A percentile compares a stretch with the other conserved stretches of the same genome.
phyloP scores from a whole-genome alignment of 2,113 vertebrate genomes.

The Mesitornis unicolor region DNA sequence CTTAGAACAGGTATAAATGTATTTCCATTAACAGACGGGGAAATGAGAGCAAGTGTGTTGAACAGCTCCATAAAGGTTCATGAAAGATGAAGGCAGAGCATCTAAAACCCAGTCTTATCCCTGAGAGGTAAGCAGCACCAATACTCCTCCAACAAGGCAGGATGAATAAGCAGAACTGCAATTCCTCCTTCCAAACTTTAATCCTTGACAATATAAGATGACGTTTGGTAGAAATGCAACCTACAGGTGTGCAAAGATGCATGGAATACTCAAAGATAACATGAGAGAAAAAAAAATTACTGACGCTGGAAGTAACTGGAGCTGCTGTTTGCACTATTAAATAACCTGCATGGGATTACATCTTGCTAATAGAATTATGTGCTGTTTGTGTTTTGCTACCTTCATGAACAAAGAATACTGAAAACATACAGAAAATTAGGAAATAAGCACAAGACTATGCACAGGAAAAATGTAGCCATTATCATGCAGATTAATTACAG shows the following conservation, averaged over 20 bases:
- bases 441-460: not conserved
- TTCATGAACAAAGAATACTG: not conserved
- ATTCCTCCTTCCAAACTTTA: not conserved
- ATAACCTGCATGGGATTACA: not conserved
- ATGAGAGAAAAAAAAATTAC: not conserved
- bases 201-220: not conserved
- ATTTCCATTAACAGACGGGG: not conserved
- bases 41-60: not conserved
- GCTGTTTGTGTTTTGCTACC: not conserved
- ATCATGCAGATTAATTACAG: not conserved
- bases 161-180: not conserved
- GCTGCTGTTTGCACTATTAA: not conserved
- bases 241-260: not conserved
- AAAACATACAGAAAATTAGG: not conserved
- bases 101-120: not conserved
- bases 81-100: not conserved
- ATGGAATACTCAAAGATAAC: not conserved
- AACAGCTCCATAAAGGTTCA: not conserved
- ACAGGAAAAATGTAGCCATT: not conserved
- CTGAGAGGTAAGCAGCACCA: not conserved
- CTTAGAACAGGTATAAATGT: not conserved
- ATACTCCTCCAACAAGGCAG: not conserved
- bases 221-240: fast-evolving
- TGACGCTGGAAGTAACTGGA: not conserved
- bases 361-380: not conserved